These are phyloP conservation scores for Buathra laborator DNA, from an alignment of 2,888 invertebrate genomes.

Conservation along the genomic window DNA sequence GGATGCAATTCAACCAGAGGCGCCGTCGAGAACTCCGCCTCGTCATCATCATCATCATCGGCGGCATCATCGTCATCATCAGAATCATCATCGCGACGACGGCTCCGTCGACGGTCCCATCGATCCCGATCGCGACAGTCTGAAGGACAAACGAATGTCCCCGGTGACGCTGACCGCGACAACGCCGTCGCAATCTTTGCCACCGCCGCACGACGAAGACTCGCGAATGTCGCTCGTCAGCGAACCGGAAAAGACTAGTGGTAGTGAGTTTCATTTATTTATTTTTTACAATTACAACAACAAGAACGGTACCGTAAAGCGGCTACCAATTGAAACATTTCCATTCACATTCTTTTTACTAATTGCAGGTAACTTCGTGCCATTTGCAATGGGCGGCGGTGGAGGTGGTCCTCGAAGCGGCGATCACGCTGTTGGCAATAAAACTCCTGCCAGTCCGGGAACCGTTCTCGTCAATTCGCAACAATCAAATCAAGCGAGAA, in stretches of 20 bases:
- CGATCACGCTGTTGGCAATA: conserved; percentile 82
- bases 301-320: background rate
- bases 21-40: conserved; percentile 81
- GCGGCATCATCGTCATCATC: conserved; percentile 83
- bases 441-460: conserved; percentile 83
- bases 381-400: conserved; percentile 83
- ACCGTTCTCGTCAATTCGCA: conserved; percentile 75
- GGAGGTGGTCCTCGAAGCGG: conserved; percentile 77
- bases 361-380: conserved; percentile 82
- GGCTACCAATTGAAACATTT: background rate
- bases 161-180: conserved; percentile 71
- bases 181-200: conserved; percentile 79
- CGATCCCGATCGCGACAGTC: conserved; percentile 77
- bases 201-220: conserved; percentile 81
- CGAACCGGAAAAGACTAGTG: conserved; percentile 83
- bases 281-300: background rate
- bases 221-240: conserved; percentile 83
- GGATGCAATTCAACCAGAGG: conserved; percentile 80
- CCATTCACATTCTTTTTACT: conserved; percentile 6
- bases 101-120: conserved; percentile 77
- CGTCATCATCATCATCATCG: conserved; percentile 83
- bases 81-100: conserved; percentile 82
- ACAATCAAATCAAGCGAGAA: conserved; percentile 86
- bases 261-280: conserved; percentile 78
- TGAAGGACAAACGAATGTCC: conserved; percentile 79